Evolutionary conservation across 2,113 vertebrate genomes (phyloP).

Genomic region (Okapia johnstoni): DNA sequence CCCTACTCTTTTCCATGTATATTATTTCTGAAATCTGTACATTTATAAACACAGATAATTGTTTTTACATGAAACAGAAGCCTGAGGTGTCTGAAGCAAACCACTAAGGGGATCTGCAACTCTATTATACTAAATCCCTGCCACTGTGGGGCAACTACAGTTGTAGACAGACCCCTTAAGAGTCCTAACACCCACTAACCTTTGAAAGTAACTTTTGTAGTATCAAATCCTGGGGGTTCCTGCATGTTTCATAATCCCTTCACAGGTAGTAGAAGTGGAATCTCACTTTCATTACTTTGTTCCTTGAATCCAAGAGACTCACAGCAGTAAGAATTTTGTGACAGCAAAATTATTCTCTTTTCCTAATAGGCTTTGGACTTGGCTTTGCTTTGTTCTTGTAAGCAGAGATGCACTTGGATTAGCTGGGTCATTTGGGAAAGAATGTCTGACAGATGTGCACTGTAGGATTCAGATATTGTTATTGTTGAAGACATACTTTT

Average conservation of each 20-base stretch:
- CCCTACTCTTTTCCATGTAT: not conserved
- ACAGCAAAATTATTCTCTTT: not conserved
- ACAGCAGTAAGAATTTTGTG: not conserved
- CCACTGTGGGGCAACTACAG: rapidly evolving
- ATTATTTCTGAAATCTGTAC: not conserved
- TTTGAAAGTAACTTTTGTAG: not conserved
- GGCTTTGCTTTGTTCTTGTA: not conserved
- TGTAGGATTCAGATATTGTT: conserved; percentile 14
- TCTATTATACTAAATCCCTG: not conserved
- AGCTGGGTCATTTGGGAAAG: not conserved
- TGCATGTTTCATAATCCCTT: not conserved
- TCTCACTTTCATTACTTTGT: not conserved
- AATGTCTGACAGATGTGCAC: not conserved
- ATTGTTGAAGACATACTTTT: not conserved
- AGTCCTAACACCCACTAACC: not conserved
- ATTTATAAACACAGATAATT: not conserved
- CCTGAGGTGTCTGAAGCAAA: not conserved
- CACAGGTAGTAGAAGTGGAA: not conserved
- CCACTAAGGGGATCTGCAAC: not conserved
- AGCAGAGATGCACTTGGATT: not conserved
- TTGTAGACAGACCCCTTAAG: not conserved
- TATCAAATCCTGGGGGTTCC: not conserved
- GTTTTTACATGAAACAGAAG: not conserved
- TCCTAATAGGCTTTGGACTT: not conserved
- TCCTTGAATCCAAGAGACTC: not conserved